These are phyloP conservation scores for Glyptemys insculpta DNA, from an alignment of 2,797 vertebrate species.

Conservation along the genomic window DNA sequence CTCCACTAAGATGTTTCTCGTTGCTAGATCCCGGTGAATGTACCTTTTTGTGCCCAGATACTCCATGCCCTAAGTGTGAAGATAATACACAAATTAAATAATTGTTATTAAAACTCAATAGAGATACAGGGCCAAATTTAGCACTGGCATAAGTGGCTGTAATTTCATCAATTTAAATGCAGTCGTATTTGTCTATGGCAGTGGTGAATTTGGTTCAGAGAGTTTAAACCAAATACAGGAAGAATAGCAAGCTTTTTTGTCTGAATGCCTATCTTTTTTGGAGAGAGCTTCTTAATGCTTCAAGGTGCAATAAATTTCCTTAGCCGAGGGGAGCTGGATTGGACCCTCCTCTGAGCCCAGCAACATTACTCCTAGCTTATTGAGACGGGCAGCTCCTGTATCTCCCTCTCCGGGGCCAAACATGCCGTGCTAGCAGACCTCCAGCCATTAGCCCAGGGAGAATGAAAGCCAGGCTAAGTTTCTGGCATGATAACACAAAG, in stretches of 20 bases:
- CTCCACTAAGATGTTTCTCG: conserved; percentile 97
- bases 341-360: background rate
- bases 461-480: background rate
- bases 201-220: background rate
- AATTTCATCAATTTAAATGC: background rate
- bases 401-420: background rate
- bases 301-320: background rate
- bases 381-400: background rate
- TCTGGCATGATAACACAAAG: background rate
- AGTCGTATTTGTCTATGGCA: background rate
- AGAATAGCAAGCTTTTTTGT: fast-evolving
- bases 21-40: conserved; percentile 96
- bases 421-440: background rate
- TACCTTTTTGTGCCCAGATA: conserved; percentile 95
- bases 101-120: background rate
- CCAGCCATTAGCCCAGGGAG: fast-evolving
- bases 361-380: background rate
- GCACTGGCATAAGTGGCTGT: background rate
- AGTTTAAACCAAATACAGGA: background rate
- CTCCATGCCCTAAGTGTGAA: conserved; percentile 92
- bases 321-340: background rate
- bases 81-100: conserved; percentile 28
- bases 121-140: background rate
- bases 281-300: background rate
- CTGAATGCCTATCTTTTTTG: background rate